A percentile compares a stretch with the other conserved stretches of the same genome.
phyloP scores from a whole-genome alignment of 2,113 vertebrate genomes.

The Candoia aspera region DNA sequence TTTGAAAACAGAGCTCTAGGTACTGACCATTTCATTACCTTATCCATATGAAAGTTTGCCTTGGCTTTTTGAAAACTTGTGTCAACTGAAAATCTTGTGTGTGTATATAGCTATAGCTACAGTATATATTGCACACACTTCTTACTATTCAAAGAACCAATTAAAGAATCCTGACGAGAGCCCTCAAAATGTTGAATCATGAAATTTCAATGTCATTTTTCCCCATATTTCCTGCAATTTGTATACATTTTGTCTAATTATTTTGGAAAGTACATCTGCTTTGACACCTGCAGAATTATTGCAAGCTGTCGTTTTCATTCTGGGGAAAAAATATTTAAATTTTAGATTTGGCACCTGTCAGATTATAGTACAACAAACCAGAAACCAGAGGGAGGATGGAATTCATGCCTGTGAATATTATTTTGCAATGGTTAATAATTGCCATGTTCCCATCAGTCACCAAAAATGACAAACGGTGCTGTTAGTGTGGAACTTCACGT shows the following conservation, averaged over 20 bases:
- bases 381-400: not conserved
- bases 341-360: constrained; percentile 86
- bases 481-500: constrained; percentile 71
- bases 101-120: not conserved
- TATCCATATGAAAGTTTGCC: not conserved
- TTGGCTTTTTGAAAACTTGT: not conserved
- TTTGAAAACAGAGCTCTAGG: not conserved
- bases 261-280: constrained; percentile 81
- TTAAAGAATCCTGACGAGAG: constrained; percentile 16
- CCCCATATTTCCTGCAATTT: constrained; percentile 70
- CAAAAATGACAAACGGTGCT: constrained; percentile 73
- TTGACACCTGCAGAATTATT: constrained; percentile 81
- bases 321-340: constrained; percentile 78
- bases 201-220: constrained; percentile 59
- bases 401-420: constrained; percentile 68
- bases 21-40: not conserved
- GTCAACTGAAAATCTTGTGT: not conserved
- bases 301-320: constrained; percentile 84
- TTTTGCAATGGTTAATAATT: constrained; percentile 77
- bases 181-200: constrained; percentile 48
- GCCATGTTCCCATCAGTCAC: constrained; percentile 77
- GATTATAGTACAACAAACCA: constrained; percentile 55
- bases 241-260: constrained; percentile 75
- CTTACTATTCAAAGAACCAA: constrained; percentile 27
- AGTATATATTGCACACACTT: not conserved